Conservation (phyloP, 2,797 vertebrate genomes). For the Centropyge bicolor region DNA sequence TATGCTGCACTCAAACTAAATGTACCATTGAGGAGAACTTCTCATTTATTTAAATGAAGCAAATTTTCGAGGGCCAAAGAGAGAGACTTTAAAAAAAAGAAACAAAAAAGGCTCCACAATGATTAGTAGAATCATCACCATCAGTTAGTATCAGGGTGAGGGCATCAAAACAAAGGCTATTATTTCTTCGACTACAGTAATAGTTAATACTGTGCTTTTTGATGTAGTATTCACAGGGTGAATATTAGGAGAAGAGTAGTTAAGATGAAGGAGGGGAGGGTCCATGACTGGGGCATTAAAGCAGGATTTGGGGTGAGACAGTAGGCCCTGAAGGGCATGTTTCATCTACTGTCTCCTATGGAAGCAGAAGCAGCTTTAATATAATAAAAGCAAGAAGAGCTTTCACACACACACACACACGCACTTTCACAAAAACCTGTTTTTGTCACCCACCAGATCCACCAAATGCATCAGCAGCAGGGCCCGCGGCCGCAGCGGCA, state of each 20-base stretch:
- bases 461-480: slow-evolving; percentile 97
- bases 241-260: slow-evolving; percentile 58
- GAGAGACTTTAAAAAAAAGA: slow-evolving; percentile 28
- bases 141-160: slow-evolving; percentile 24
- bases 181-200: slow-evolving; percentile 13
- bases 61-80: slow-evolving; percentile 40
- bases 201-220: slow-evolving; percentile 56
- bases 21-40: neutral
- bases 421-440: slow-evolving; percentile 48
- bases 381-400: slow-evolving; percentile 47
- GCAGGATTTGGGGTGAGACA: slow-evolving; percentile 72
- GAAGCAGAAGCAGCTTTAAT: slow-evolving; percentile 66
- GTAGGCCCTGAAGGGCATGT: slow-evolving; percentile 51
- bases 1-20: slow-evolving; percentile 3
- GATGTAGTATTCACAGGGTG: slow-evolving; percentile 61
- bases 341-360: slow-evolving; percentile 70
- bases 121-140: slow-evolving; percentile 44
- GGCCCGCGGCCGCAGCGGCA: slow-evolving; percentile 90
- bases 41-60: neutral
- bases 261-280: slow-evolving; percentile 62
- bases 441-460: slow-evolving; percentile 97
- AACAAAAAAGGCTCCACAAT: slow-evolving; percentile 22
- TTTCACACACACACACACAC: slow-evolving; percentile 37
- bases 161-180: slow-evolving; percentile 13
- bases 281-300: slow-evolving; percentile 68